Base-by-base conservation (phyloP, 2,888 invertebrate genomes). In the Hypercompe scribonia region DNA sequence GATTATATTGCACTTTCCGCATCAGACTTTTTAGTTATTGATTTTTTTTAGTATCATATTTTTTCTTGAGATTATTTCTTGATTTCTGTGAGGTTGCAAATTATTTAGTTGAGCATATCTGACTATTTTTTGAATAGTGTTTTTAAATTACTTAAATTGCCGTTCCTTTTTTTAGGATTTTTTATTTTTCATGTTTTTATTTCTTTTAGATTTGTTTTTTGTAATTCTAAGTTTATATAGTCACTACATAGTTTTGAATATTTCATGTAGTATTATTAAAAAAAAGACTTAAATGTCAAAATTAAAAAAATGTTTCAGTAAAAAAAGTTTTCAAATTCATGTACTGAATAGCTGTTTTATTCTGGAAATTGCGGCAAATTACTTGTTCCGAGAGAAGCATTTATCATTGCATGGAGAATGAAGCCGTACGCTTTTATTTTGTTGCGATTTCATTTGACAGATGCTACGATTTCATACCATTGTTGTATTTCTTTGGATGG, bases 371-470 rank as follows among this genome's bases (percentile, higher is more conserved):
- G 86, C 88, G 90, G 90, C 88, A 89, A 90, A 92, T 88, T 89
- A 89, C 86, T 86, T 78, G 74, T 82, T 85, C 82, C 86, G 82
- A 83, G 72, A 74, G 78, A 78, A 81, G 80, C 90, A 90, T 92
- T 91, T 90, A 88, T 92, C 91, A 91, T 85, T 84, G 80, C 78
- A 79, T 75, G 80, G 80, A 86, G 84, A 87, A 84, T 84, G 79
- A 81, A 77, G 71, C 70, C 42, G 81, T 81, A 81, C 76, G 76
- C 81, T 87, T 84, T 87, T 89, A 86, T 90, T 88, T 88, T 86
- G 88, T 88, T 80, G 85, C 86, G 83, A 87, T 90, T 86, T 85
- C 86, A 87, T 90, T 88, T 89, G 89, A 90, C 90, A 88, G 89
- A 88, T 88, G 87, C 80, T 78, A 83, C 84, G 86, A 85, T 89